Base-by-base conservation (phyloP, 92 coral and sea anemone genomes). In the Nematostella vectensis region DNA sequence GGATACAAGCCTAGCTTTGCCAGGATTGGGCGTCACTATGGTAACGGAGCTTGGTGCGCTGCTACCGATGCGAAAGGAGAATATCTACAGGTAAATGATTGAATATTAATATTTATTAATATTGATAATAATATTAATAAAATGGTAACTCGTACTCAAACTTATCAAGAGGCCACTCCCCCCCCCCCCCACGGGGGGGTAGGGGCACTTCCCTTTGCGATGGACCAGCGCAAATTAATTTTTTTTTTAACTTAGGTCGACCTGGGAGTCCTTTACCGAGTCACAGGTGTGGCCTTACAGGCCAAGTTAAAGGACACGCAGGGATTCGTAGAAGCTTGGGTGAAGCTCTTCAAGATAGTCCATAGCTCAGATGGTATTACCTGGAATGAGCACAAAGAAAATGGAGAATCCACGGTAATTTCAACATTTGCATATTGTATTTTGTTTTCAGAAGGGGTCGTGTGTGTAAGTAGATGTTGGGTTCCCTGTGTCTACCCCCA, bases 31-130 rank as follows among this genome's bases (percentile, higher is more conserved):
- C 83, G 68, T n/a, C 76, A 81, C 51, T 63, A 64, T 47, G 88
- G 83, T 12, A 59, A 60, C 1, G 88, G 83, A 15, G 75, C 79
- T 9, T 81, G 88, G 88, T 81, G 88, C 30, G 69, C 88, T 27
- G 51, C 55, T 36, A 51, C 60, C 21, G 57, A 81, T 31, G 55
- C 47, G 18, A 22, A 29, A 13, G 82, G 49, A 21, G 69, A 81
- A 29, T 81, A 57, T 37, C 56, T 81, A 20, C 51, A 45, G 23
- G 59, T 63, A 18, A n/a, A n/a, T n/a, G n/a, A n/a, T n/a, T n/a
- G n/a, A n/a, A n/a, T n/a, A n/a, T n/a, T n/a, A n/a, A n/a, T n/a
- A n/a, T n/a, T n/a, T n/a, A n/a, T n/a, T n/a, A n/a, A n/a, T n/a
- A n/a, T n/a, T n/a, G n/a, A n/a, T n/a, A n/a, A n/a, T n/a, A n/a